Evolutionary conservation across 1,140 invertebrate genomes (phyloP).

Genomic region (Drosophila jambulina): DNA sequence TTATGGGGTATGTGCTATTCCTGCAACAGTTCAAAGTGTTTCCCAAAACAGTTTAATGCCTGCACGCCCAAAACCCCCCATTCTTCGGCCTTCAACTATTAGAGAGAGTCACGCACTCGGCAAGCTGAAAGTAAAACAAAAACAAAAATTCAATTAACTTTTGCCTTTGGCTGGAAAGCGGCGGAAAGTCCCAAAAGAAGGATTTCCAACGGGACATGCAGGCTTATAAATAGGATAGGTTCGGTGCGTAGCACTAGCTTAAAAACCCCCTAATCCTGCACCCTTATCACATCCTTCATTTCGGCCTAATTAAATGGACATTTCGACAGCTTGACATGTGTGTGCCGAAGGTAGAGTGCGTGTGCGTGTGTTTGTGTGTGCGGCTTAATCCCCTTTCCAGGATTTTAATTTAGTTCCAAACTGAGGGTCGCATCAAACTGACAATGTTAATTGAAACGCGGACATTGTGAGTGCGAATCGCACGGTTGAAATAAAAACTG

Average conservation of each 20-base stretch:
- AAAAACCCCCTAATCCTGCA: constrained; percentile 45
- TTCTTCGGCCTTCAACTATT: constrained; percentile 12
- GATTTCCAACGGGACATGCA: constrained; percentile 1
- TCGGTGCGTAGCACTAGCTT: constrained; percentile 30
- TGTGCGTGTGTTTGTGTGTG: neutral
- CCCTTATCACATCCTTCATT: constrained; percentile 57
- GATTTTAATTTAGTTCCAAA: constrained; percentile 53
- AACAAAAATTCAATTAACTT: constrained; percentile 80
- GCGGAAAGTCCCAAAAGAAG: constrained; percentile 12
- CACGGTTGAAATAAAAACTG: constrained; percentile 44
- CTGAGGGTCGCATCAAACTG: constrained; percentile 50
- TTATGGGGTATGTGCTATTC: constrained; percentile 1
- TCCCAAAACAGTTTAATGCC: constrained; percentile 16
- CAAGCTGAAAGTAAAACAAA: constrained; percentile 67
- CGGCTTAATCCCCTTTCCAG: constrained; percentile 17
- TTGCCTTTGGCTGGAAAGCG: constrained; percentile 20
- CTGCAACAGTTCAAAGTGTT: constrained; percentile 31
- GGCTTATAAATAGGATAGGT: constrained; percentile 34
- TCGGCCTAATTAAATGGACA: constrained; percentile 70
- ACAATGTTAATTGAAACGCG: constrained; percentile 78
- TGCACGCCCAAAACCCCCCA: neutral
- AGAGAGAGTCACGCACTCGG: constrained; percentile 55
- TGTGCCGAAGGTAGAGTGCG: constrained; percentile 11
- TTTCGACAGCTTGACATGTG: constrained; percentile 59
- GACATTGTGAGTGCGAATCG: constrained; percentile 44